phyloP scores from a whole-genome alignment of 2,797 vertebrate genomes.

The Bovichtus variegatus region DNA sequence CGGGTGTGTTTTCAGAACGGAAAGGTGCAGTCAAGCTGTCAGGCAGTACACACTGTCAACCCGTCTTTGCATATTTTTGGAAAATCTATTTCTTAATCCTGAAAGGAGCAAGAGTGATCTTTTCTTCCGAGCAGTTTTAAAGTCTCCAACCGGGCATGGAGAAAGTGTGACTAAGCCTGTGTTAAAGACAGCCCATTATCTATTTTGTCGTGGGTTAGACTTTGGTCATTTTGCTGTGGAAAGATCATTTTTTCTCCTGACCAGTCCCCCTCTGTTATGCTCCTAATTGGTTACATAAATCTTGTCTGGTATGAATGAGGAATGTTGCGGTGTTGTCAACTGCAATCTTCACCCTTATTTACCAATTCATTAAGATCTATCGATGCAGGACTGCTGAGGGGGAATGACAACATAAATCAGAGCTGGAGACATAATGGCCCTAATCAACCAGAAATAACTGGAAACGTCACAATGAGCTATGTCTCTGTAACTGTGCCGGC shows the following conservation, averaged over 20 bases:
- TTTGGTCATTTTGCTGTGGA: conserved; percentile 97
- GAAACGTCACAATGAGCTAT: conserved; percentile 99
- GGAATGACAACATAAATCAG: conserved; percentile 99
- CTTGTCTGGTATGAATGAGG: conserved; percentile 99
- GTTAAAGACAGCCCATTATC: conserved; percentile 95
- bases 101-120: conserved; percentile 35
- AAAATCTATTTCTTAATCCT: conserved; percentile 62
- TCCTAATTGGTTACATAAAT: conserved; percentile 99
- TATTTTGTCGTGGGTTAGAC: conserved; percentile 94
- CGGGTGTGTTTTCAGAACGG: conserved; percentile 35
- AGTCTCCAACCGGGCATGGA: conserved; percentile 59
- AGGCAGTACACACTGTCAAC: conserved; percentile 21
- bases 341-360: conserved; percentile 99
- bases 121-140: conserved; percentile 49
- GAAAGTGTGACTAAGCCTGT: conserved; percentile 87
- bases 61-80: conserved; percentile 49
- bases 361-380: conserved; percentile 99
- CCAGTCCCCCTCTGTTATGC: conserved; percentile 92
- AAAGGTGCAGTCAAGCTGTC: conserved; percentile 28
- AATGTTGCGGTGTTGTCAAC: conserved; percentile 99
- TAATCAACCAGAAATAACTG: conserved; percentile 99
- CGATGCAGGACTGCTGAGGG: conserved; percentile 98
- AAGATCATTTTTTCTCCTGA: conserved; percentile 95
- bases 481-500: conserved; percentile 86
- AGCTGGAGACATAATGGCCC: conserved; percentile 98